These are phyloP conservation scores for Chalcis sispes DNA, from an alignment of 2,888 invertebrate species.

Conservation along the genomic window DNA sequence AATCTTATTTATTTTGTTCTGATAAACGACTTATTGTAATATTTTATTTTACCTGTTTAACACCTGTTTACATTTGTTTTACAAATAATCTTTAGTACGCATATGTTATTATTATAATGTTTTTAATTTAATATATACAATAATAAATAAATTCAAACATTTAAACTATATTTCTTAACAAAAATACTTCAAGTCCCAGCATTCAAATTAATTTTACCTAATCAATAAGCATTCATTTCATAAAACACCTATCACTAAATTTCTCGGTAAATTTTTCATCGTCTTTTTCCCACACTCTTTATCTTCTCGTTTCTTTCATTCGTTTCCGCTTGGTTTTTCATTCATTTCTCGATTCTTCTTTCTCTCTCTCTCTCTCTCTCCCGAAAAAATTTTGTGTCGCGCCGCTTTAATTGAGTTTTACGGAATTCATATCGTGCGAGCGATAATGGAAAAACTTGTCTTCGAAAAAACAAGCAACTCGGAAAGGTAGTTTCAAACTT, in stretches of 20 bases:
- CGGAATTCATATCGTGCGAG: constrained; percentile 66
- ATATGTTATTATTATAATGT: no score
- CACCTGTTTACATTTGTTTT: no score
- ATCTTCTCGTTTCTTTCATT: constrained; percentile 42
- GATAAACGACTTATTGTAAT: no score
- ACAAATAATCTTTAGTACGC: no score
- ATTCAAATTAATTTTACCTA: no score
- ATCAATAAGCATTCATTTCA: not conserved
- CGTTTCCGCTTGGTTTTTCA: not conserved
- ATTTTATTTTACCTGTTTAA: no score
- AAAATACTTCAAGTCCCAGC: no score
- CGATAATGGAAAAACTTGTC: constrained; percentile 64
- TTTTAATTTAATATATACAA: no score
- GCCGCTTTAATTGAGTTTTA: constrained; percentile 69
- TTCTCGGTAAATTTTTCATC: constrained; percentile 27
- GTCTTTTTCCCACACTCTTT: constrained; percentile 49
- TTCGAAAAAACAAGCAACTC: constrained; percentile 23
- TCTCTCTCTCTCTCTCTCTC: not conserved
- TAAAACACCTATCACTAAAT: not conserved
- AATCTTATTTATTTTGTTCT: no score
- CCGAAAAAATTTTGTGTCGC: not conserved
- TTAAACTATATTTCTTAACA: no score
- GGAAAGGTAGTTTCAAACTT: no score
- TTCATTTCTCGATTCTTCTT: not conserved
- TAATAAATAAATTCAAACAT: no score